These are phyloP conservation scores for Prosapia bicincta DNA, from an alignment of 2,888 invertebrate genomes.

Conservation along the genomic window DNA sequence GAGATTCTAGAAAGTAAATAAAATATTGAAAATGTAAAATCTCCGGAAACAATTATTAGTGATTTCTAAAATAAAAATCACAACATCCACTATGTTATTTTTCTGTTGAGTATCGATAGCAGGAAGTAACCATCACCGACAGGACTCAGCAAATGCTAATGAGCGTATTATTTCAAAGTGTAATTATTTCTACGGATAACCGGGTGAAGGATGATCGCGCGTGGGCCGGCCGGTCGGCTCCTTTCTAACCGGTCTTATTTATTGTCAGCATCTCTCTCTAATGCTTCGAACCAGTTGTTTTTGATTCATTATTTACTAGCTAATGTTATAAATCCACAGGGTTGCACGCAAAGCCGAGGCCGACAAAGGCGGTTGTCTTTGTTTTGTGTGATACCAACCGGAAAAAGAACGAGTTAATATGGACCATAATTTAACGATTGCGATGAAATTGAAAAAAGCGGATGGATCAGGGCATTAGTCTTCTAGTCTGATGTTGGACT, in stretches of 20 bases:
- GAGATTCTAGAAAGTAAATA: too few species aligned
- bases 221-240: neutral
- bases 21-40: too few species aligned
- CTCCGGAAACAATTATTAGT: too few species aligned
- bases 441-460: neutral
- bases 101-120: neutral
- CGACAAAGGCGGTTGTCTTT: conserved; percentile 2
- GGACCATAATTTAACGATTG: neutral
- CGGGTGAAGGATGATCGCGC: neutral
- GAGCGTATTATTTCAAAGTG: neutral
- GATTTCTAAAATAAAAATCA: too few species aligned
- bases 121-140: neutral
- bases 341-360: conserved; percentile 24
- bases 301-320: conserved; percentile 33
- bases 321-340: conserved; percentile 31
- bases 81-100: too few species aligned
- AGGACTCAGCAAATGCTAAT: neutral
- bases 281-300: conserved; percentile 31
- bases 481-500: too few species aligned
- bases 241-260: conserved; percentile 23
- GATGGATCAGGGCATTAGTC: neutral
- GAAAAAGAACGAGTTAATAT: neutral
- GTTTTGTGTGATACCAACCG: conserved; percentile 1
- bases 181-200: neutral
- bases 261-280: conserved; percentile 26